phyloP scores from a whole-genome alignment of 2,797 vertebrate species.

The Choloepus didactylus region DNA sequence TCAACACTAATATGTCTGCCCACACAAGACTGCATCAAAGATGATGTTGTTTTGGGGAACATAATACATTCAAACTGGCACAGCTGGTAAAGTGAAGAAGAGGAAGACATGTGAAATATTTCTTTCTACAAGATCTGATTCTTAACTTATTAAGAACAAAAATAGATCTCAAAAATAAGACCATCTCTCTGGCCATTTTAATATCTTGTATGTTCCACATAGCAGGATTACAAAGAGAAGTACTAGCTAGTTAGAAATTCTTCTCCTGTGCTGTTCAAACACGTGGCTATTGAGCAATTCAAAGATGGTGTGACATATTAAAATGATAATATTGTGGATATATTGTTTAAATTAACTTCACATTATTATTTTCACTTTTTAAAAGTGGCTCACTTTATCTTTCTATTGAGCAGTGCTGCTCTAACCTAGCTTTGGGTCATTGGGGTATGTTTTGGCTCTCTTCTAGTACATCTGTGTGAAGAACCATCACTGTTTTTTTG shows the following conservation, averaged over 20 bases:
- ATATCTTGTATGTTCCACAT: not conserved
- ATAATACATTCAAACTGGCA: too few relatives aligned
- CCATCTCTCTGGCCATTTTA: not conserved
- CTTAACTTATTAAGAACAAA: not conserved
- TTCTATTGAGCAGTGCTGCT: not conserved
- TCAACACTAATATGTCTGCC: too few relatives aligned
- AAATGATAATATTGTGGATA: not conserved
- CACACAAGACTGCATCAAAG: too few relatives aligned
- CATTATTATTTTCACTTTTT: not conserved
- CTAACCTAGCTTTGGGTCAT: not conserved
- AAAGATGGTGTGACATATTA: not conserved
- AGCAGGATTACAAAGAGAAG: not conserved
- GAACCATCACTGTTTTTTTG: not conserved
- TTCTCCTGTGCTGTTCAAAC: not conserved
- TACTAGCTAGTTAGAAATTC: not conserved
- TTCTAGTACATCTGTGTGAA: not conserved
- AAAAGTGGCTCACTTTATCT: not conserved
- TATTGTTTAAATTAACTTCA: not conserved
- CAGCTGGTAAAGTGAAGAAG: not conserved
- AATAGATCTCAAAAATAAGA: conserved; percentile 7
- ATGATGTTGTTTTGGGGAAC: too few relatives aligned
- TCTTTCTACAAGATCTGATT: not conserved
- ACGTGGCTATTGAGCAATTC: not conserved
- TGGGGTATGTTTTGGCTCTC: not conserved
- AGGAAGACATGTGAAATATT: not conserved